These are phyloP conservation scores for Pammene aurita DNA, from an alignment of 2,888 invertebrate species.

Conservation along the genomic window DNA sequence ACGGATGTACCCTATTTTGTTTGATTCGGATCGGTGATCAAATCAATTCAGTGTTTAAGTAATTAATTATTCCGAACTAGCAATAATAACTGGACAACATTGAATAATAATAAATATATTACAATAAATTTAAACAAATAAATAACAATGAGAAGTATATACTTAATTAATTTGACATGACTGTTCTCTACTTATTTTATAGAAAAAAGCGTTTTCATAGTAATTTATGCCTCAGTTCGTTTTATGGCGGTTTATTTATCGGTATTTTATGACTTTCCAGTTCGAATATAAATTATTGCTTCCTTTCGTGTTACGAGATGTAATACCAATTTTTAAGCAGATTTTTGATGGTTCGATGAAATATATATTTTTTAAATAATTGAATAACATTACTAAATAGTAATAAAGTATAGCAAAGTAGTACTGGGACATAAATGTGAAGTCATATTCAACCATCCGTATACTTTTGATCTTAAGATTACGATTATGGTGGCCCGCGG, in stretches of 20 bases:
- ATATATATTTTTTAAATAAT: background rate
- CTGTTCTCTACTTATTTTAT: slow-evolving; percentile 25
- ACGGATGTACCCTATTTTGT: slow-evolving; percentile 29
- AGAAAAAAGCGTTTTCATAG: slow-evolving; percentile 25
- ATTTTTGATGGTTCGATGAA: no score
- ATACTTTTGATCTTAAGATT: background rate
- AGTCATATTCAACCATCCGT: background rate
- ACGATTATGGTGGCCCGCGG: slow-evolving; percentile 8
- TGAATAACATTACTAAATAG: background rate
- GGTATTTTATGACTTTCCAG: slow-evolving; percentile 39
- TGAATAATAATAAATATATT: no score
- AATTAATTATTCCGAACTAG: slow-evolving; percentile 14
- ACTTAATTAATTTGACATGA: slow-evolving; percentile 28
- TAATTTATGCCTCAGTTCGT: slow-evolving; percentile 37
- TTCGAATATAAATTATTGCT: slow-evolving; percentile 37
- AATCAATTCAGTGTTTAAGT: slow-evolving; percentile 25
- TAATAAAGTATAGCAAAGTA: no score
- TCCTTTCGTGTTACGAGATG: slow-evolving; percentile 29
- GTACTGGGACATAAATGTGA: background rate
- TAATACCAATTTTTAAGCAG: background rate
- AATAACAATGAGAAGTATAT: slow-evolving; percentile 5
- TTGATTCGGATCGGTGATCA: slow-evolving; percentile 33
- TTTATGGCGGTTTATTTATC: slow-evolving; percentile 36
- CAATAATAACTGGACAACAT: slow-evolving; percentile 8
- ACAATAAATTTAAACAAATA: slow-evolving; percentile 21